phyloP scores from a whole-genome alignment of 2,797 vertebrate species.

The Cygnus olor region DNA sequence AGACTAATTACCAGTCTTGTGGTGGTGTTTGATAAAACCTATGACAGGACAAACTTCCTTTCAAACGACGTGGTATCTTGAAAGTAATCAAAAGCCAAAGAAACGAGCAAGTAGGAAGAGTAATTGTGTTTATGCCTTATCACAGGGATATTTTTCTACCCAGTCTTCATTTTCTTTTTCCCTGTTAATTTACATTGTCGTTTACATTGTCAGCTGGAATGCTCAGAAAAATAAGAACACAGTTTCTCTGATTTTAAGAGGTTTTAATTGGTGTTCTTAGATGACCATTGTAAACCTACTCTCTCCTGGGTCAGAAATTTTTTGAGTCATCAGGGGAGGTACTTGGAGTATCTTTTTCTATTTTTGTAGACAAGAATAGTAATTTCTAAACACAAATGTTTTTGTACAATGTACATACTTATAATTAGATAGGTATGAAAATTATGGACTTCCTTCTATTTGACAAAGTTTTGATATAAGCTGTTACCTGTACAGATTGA shows the following conservation, averaged over 20 bases:
- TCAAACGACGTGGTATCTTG: background rate
- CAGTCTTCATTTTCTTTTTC: background rate
- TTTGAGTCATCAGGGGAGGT: background rate
- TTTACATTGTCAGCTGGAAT: slow-evolving; percentile 8
- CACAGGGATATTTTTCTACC: slow-evolving; percentile 38
- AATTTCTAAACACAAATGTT: background rate
- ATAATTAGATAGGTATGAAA: background rate
- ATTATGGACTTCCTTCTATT: background rate
- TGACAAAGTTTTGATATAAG: slow-evolving; percentile 16
- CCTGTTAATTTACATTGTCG: background rate
- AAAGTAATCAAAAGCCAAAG: slow-evolving; percentile 38
- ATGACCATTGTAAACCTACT: background rate
- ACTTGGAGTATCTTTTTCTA: background rate
- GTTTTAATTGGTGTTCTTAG: background rate
- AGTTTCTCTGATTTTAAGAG: slow-evolving; percentile 14
- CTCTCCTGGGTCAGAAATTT: background rate
- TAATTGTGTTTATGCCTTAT: background rate
- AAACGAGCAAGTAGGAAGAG: background rate
- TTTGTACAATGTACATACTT: background rate
- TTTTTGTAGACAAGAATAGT: slow-evolving; percentile 29
- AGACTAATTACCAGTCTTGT: background rate
- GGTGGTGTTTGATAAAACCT: background rate
- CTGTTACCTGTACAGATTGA: background rate
- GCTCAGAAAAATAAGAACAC: background rate
- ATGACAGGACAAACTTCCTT: background rate